Evolutionary conservation across 2,113 vertebrate genomes (phyloP).

Genomic region (Psephotus haematonotus): DNA sequence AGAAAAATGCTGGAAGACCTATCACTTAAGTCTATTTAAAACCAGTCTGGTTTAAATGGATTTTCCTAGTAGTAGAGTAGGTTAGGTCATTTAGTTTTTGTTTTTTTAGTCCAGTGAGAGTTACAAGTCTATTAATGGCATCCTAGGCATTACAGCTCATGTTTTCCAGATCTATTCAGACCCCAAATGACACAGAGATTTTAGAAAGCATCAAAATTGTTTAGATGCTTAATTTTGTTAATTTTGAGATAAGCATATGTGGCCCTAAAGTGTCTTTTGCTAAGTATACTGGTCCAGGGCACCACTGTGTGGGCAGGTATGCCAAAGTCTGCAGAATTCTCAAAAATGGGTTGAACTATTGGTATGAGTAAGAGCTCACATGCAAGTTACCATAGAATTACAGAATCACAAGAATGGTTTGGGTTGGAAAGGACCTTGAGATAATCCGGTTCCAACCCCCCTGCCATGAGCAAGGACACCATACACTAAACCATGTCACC

Average conservation of each 20-base stretch:
- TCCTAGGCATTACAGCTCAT: not conserved
- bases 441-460: not conserved
- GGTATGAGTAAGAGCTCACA: not conserved
- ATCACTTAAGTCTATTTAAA: not conserved
- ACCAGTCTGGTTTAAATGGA: not conserved
- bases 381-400: not conserved
- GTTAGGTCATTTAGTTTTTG: not conserved
- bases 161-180: not conserved
- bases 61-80: not conserved
- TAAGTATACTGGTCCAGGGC: not conserved
- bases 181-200: not conserved
- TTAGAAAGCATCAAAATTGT: not conserved
- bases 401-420: not conserved
- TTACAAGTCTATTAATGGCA: not conserved
- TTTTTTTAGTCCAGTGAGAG: not conserved
- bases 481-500: not conserved
- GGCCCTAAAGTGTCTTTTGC: not conserved
- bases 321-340: not conserved
- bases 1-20: not conserved
- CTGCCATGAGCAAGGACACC: not conserved
- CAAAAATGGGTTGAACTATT: not conserved
- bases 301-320: not conserved
- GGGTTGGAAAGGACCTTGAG: not conserved
- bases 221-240: not conserved
- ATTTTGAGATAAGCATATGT: not conserved